phyloP scores from a whole-genome alignment of 2,888 invertebrate species.

The Herminia tarsipennalis region DNA sequence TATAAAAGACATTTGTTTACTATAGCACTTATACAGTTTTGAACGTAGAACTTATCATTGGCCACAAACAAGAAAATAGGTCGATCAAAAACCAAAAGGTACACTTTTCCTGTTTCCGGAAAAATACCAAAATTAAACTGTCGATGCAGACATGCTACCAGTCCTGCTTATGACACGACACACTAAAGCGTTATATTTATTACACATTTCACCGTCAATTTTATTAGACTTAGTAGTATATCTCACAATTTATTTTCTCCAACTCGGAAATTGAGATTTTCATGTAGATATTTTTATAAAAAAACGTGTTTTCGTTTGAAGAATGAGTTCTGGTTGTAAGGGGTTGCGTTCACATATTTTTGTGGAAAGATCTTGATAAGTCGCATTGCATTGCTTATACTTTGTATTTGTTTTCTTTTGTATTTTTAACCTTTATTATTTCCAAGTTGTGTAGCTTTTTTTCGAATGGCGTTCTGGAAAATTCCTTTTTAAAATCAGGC shows the following conservation, averaged over 20 bases:
- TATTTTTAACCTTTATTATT: background rate
- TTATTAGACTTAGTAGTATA: conserved; percentile 46
- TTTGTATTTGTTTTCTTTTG: conserved; percentile 7
- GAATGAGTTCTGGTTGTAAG: conserved; percentile 27
- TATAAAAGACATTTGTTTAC: too few relatives aligned
- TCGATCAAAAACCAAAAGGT: background rate
- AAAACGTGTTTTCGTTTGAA: conserved; percentile 37
- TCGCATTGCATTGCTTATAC: conserved; percentile 21
- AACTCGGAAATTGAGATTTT: conserved; percentile 60
- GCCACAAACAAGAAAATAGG: background rate
- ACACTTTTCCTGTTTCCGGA: background rate
- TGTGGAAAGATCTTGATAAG: conserved; percentile 36
- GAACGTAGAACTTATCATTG: background rate
- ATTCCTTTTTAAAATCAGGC: background rate
- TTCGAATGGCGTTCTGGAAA: background rate
- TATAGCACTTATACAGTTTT: too few relatives aligned
- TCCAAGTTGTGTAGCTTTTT: background rate
- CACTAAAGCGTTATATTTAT: conserved; percentile 9
- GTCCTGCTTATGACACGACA: conserved; percentile 18
- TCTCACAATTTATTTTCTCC: conserved; percentile 50
- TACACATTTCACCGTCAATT: conserved; percentile 31
- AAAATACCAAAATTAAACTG: conserved; percentile 30
- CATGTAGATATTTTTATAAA: conserved; percentile 46
- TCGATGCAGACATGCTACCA: conserved; percentile 28
- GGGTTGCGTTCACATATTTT: conserved; percentile 31